Evolutionary conservation across 2,797 vertebrate genomes (phyloP).

Genomic region (Podargus strigoides): DNA sequence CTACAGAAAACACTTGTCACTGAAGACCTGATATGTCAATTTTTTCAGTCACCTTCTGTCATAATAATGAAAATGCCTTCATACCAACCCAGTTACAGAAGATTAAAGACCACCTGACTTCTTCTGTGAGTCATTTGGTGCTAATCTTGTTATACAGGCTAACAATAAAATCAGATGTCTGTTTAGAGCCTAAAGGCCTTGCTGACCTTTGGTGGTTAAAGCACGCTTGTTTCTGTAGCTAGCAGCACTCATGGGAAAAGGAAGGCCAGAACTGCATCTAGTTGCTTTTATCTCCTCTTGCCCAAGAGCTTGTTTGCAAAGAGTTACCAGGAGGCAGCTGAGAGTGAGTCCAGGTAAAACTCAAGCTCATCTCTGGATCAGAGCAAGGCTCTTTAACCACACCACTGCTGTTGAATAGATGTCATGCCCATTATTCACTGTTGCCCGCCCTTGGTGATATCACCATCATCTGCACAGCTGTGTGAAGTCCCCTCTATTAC

Average conservation of each 20-base stretch:
- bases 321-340: background rate
- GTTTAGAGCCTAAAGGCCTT: background rate
- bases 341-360: background rate
- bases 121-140: background rate
- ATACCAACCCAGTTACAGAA: background rate
- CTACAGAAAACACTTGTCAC: background rate
- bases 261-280: background rate
- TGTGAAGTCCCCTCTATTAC: background rate
- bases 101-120: constrained; percentile 42
- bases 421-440: background rate
- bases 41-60: background rate
- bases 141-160: constrained; percentile 23
- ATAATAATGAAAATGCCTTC: background rate
- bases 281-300: background rate
- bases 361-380: background rate
- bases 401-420: background rate
- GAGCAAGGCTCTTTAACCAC: background rate
- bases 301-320: background rate
- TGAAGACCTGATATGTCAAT: background rate
- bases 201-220: constrained; percentile 5
- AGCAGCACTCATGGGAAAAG: background rate
- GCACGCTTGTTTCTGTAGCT: background rate
- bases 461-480: background rate
- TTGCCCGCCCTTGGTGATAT: background rate
- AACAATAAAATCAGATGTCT: constrained; percentile 16